Evolutionary conservation across 2,113 vertebrate genomes (phyloP).

Genomic region (Terrapene triunguis): DNA sequence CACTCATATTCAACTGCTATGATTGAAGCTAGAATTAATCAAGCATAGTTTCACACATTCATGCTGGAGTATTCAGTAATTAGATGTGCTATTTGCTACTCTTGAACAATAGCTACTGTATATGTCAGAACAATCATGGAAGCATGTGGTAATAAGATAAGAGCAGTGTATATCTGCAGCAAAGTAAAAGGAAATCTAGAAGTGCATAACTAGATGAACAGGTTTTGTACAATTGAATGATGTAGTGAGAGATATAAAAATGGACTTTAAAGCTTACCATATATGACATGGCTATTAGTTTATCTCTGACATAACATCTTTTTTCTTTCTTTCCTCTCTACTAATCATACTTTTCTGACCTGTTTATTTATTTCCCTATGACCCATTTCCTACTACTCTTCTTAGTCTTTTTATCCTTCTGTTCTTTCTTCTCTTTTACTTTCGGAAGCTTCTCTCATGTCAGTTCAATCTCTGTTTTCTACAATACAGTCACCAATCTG

Average conservation of each 20-base stretch:
- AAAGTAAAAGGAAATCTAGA: conserved; percentile 30
- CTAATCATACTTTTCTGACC: background rate
- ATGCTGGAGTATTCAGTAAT: background rate
- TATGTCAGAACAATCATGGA: background rate
- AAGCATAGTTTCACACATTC: background rate
- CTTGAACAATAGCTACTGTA: background rate
- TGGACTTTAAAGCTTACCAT: background rate
- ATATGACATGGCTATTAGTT: conserved; percentile 17
- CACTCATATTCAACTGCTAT: fast-evolving
- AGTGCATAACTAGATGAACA: conserved; percentile 4
- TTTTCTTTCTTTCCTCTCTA: background rate
- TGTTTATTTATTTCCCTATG: background rate
- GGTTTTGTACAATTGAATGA: background rate
- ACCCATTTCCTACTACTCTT: background rate
- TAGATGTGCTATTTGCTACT: conserved; percentile 15
- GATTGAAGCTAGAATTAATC: background rate
- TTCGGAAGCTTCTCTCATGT: background rate
- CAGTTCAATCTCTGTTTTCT: background rate
- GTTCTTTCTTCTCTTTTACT: background rate
- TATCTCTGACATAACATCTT: conserved; percentile 1
- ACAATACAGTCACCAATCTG: background rate
- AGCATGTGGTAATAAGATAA: conserved; percentile 47
- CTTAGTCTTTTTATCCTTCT: background rate
- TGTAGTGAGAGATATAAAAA: conserved; percentile 12
- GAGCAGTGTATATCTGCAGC: background rate